phyloP scores from a whole-genome alignment of 2,797 vertebrate genomes.

The Lagodon rhomboides region DNA sequence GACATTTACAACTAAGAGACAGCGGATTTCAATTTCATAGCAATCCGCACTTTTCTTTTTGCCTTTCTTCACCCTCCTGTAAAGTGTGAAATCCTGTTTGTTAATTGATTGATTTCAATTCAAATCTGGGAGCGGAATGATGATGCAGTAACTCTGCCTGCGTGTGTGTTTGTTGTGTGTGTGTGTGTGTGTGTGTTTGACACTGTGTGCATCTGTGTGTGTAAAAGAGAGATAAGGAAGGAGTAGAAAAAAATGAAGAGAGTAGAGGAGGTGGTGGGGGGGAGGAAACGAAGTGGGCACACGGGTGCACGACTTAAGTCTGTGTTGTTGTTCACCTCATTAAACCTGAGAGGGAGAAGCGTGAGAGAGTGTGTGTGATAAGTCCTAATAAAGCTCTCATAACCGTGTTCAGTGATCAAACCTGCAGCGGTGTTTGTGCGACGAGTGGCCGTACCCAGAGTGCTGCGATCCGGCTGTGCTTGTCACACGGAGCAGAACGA shows the following conservation, averaged over 20 bases:
- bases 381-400: conserved; percentile 53
- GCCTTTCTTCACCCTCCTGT: conserved; percentile 54
- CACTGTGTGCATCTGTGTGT: conserved; percentile 43
- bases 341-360: conserved; percentile 47
- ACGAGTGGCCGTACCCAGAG: conserved; percentile 48
- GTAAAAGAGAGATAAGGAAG: conserved; percentile 30
- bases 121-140: conserved; percentile 61
- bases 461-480: conserved; percentile 51
- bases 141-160: conserved; percentile 41
- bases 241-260: conserved; percentile 37
- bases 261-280: conserved; percentile 7
- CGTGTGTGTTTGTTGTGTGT: conserved; percentile 28
- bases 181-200: conserved; percentile 31
- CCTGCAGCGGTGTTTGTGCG: conserved; percentile 54
- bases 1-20: conserved; percentile 57
- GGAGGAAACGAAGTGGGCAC: conserved; percentile 21
- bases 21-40: conserved; percentile 60
- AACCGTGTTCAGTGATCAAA: conserved; percentile 59
- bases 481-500: conserved; percentile 67
- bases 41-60: conserved; percentile 53
- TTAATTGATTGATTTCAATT: conserved; percentile 75
- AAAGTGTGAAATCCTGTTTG: conserved; percentile 77
- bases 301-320: conserved; percentile 32
- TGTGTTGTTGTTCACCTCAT: conserved; percentile 56
- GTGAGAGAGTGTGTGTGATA: conserved; percentile 22